Base-by-base conservation (phyloP, 2,797 vertebrate species). In the Choloepus didactylus region DNA sequence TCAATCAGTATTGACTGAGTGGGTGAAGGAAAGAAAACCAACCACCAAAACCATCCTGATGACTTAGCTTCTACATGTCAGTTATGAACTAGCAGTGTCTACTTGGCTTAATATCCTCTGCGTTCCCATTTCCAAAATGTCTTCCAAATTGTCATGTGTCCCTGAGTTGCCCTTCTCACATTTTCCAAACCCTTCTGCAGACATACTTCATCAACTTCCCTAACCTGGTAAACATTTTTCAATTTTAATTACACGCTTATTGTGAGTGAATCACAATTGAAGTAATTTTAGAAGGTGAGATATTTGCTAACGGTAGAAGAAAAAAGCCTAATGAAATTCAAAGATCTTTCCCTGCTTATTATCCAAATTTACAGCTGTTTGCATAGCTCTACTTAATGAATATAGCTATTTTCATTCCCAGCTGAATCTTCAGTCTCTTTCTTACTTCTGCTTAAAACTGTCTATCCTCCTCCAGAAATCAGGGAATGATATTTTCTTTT, bases 231-330 rank as follows among this genome's bases (percentile, higher is more conserved):
- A 96, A 96, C 72, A 96, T 93, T 95, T 87, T 94, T 97, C 95
- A 94, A 35, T 87, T 95, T 96, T 95, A 97, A 97, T 95, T 95
- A 95, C 46, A 88, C 80, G 80, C 86, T 96, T 95, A 97, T 95
- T 97, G 77, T 97, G 69, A 83, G n/a, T 95, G 89, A 97, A 96
- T 96, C 81, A 97, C 95, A 97, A 97, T 92, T 80, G 91, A 91
- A 97, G 64, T 94, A 97, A 97, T 97, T 98, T 97, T 97, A 96
- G 91, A 97, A 97, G 80, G 96, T 97, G 95, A 95, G 94, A 77
- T 94, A 96, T 95, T 97, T 97, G 94, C 84, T 96, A 96, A 93
- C 93, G 95, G 27, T 64, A 91, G 79, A 93, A 27, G 21, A 46
- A 94, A 95, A 93, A 76, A 25, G 31, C 15, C 54, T 97, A 83